A percentile compares a stretch with the other conserved stretches of the same genome.
phyloP scores from a whole-genome alignment of 2,113 vertebrate genomes.

The Neogobius melanostomus region DNA sequence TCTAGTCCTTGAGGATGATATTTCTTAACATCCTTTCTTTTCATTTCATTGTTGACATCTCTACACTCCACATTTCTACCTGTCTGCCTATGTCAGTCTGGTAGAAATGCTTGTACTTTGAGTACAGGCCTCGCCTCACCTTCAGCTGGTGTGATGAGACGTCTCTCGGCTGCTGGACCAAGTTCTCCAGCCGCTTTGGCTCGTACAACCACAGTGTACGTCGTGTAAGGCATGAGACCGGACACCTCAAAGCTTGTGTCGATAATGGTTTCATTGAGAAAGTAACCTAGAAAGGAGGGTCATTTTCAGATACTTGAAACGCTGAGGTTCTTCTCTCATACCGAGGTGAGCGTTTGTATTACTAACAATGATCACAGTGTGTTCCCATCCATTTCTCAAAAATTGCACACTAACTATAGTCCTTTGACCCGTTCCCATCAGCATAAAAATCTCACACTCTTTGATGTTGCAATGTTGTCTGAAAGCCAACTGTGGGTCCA shows the following conservation, averaged over 20 bases:
- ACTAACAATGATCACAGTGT: no score
- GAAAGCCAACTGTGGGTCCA: conserved; percentile 78
- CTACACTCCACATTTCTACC: not conserved
- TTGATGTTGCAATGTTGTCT: no score
- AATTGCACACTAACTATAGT: not conserved
- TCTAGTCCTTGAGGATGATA: not conserved
- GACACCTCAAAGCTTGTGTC: conserved; percentile 82
- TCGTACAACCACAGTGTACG: conserved; percentile 74
- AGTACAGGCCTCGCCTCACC: conserved; percentile 70
- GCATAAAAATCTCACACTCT: not conserved
- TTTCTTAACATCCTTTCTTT: not conserved
- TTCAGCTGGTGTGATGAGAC: conserved; percentile 84
- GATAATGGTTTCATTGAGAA: conserved; percentile 88
- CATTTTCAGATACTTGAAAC: no score
- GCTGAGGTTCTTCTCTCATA: no score
- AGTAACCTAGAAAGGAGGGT: conserved; percentile 70
- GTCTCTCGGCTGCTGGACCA: conserved; percentile 82
- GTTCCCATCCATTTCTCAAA: no score
- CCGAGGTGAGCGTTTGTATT: no score
- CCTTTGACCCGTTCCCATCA: not conserved
- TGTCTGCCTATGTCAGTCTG: not conserved
- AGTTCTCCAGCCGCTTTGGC: conserved; percentile 88
- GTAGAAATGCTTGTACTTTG: not conserved
- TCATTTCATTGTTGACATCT: no score
- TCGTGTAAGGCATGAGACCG: conserved; percentile 85